Conservation (phyloP, 2,797 vertebrate species). For the Prunella strophiata region DNA sequence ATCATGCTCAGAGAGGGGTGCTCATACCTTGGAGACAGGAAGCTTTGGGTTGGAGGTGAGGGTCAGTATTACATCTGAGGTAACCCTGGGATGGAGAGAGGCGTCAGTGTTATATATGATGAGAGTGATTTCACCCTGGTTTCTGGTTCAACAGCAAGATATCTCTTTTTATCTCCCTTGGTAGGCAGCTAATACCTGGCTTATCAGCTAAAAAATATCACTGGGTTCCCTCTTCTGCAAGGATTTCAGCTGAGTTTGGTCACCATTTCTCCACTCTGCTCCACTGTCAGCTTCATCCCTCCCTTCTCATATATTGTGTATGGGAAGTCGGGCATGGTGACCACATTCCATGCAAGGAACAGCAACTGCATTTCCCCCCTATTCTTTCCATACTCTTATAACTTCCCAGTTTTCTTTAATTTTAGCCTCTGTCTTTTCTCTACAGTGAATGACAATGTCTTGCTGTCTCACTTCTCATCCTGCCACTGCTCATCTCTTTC, state of each 20-base stretch:
- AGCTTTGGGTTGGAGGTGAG: not conserved
- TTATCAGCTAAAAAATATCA: not conserved
- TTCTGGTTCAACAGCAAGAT: not conserved
- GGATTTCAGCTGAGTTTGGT: not conserved
- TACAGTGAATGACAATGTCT: not conserved
- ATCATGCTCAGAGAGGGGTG: not conserved
- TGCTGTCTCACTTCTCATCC: not conserved
- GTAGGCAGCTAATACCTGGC: accelerated
- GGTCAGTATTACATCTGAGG: not conserved
- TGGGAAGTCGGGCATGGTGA: accelerated
- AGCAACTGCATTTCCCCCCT: not conserved
- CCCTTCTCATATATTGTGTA: not conserved
- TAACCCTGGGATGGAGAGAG: not conserved
- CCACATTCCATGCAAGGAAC: not conserved
- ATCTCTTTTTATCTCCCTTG: not conserved
- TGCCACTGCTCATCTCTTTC: not conserved
- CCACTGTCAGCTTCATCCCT: not conserved
- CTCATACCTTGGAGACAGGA: not conserved
- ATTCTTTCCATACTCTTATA: accelerated
- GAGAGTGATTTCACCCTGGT: not conserved
- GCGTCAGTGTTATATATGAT: not conserved
- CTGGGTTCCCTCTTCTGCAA: not conserved
- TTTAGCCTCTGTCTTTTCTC: not conserved
- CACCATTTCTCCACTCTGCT: accelerated
- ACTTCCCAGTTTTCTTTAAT: not conserved